Conservation (phyloP, 2,888 invertebrate species). For the Venustoraphidia nigricollis region DNA sequence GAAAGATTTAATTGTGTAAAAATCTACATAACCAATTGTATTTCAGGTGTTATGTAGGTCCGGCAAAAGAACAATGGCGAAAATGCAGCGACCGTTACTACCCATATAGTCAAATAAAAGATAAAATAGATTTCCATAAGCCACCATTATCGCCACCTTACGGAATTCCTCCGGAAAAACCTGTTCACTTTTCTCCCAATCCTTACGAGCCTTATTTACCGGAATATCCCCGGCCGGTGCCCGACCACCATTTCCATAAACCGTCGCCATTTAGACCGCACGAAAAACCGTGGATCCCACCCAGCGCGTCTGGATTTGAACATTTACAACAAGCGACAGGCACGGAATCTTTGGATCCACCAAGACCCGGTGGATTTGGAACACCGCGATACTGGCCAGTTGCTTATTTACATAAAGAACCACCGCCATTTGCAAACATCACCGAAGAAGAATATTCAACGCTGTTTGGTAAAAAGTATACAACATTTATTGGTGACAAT, state of each 20-base stretch:
- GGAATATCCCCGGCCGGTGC: neutral
- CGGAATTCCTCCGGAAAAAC: conserved; percentile 26
- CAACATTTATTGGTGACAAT: no score
- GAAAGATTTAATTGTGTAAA: no score
- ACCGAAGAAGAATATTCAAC: neutral
- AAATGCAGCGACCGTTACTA: conserved; percentile 74
- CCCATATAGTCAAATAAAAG: conserved; percentile 39
- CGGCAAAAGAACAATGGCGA: conserved; percentile 64
- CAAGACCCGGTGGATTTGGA: conserved; percentile 32
- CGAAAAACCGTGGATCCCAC: conserved; percentile 27
- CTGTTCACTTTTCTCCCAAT: conserved; percentile 14
- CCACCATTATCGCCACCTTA: conserved; percentile 17
- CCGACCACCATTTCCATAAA: conserved; percentile 11
- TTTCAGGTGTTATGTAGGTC: conserved; percentile 71
- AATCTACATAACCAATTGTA: conserved; percentile 1
- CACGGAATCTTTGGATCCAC: conserved; percentile 28
- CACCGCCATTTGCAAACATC: conserved; percentile 51
- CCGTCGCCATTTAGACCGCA: conserved; percentile 24
- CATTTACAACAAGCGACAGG: conserved; percentile 14
- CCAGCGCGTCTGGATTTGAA: conserved; percentile 17
- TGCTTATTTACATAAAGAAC: conserved; percentile 63
- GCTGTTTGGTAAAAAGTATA: no score
- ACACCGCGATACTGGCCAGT: conserved; percentile 52
- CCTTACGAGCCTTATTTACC: neutral
- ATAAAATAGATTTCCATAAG: conserved; percentile 20